A percentile compares a stretch with the other conserved stretches of the same genome.
Evolutionary conservation across 2,888 invertebrate species (phyloP).

Genomic region (Crocallis elinguaria): DNA sequence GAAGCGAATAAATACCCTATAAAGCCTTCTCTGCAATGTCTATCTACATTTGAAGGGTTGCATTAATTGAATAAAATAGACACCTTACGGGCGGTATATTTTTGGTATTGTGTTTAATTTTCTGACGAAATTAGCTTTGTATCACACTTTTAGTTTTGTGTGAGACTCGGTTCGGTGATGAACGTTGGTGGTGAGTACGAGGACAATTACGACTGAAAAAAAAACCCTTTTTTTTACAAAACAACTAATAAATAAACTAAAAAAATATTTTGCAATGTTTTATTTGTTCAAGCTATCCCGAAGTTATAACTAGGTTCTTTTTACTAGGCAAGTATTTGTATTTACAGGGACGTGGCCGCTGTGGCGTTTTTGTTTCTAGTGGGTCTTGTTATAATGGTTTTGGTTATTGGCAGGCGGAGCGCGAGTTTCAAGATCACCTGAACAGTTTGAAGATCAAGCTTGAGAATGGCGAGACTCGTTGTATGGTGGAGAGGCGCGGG

Average conservation of each 20-base stretch:
- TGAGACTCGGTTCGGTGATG: conserved; percentile 10
- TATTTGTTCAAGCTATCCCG: conserved; percentile 54
- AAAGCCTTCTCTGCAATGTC: too few relatives aligned
- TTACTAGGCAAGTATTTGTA: background rate
- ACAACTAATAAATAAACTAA: conserved; percentile 29
- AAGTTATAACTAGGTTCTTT: conserved; percentile 1
- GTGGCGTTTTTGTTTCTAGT: background rate
- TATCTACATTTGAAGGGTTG: background rate
- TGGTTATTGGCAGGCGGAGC: conserved; percentile 65
- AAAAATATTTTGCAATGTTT: conserved; percentile 47
- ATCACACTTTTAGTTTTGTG: conserved; percentile 23
- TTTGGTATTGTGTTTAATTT: conserved; percentile 20
- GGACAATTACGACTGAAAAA: conserved; percentile 5
- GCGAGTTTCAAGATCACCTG: conserved; percentile 73
- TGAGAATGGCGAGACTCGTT: conserved; percentile 70
- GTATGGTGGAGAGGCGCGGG: conserved; percentile 77
- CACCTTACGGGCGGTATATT: background rate
- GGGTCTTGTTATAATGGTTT: conserved; percentile 9
- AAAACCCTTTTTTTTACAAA: conserved; percentile 1
- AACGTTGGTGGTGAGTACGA: conserved; percentile 34
- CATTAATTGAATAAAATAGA: background rate
- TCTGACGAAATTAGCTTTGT: background rate
- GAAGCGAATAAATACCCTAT: too few relatives aligned
- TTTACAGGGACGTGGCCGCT: background rate
- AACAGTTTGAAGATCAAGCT: conserved; percentile 74